Evolutionary conservation across 2,888 invertebrate species (phyloP).

Genomic region (Ichneumoninae sp.): DNA sequence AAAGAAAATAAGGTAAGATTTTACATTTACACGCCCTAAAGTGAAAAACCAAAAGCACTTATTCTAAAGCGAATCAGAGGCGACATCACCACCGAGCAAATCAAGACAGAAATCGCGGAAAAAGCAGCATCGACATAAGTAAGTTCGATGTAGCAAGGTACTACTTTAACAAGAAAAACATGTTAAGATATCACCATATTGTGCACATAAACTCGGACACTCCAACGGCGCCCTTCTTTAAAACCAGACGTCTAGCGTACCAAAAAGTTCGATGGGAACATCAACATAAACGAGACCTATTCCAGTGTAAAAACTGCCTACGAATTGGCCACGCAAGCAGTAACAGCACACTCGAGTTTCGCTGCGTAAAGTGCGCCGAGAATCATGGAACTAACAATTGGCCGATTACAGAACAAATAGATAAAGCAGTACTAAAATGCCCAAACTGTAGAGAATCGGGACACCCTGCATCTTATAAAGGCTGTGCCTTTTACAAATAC

Average conservation of each 20-base stretch:
- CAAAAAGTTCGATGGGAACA: slow-evolving; percentile 48
- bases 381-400: slow-evolving; percentile 42
- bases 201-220: slow-evolving; percentile 24
- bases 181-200: neutral
- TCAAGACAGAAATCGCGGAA: neutral
- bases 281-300: slow-evolving; percentile 12
- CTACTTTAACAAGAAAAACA: neutral
- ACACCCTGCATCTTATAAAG: slow-evolving; percentile 38
- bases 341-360: slow-evolving; percentile 34
- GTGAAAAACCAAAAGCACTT: neutral
- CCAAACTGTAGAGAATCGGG: slow-evolving; percentile 13
- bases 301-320: slow-evolving; percentile 52
- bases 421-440: slow-evolving; percentile 17
- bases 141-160: neutral
- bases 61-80: slow-evolving; percentile 1
- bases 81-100: neutral
- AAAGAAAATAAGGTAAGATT: neutral
- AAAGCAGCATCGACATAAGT: neutral
- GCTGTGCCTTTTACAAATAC: slow-evolving; percentile 40
- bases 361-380: slow-evolving; percentile 53
- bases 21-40: neutral
- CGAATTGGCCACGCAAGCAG: slow-evolving; percentile 43
- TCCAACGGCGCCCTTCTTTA: neutral
- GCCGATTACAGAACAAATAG: neutral
- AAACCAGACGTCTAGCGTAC: neutral